Evolutionary conservation across 2,797 vertebrate genomes (phyloP), one percentile per base, ranked within the genome.

Genomic region (Pitangus sulphuratus): DNA sequence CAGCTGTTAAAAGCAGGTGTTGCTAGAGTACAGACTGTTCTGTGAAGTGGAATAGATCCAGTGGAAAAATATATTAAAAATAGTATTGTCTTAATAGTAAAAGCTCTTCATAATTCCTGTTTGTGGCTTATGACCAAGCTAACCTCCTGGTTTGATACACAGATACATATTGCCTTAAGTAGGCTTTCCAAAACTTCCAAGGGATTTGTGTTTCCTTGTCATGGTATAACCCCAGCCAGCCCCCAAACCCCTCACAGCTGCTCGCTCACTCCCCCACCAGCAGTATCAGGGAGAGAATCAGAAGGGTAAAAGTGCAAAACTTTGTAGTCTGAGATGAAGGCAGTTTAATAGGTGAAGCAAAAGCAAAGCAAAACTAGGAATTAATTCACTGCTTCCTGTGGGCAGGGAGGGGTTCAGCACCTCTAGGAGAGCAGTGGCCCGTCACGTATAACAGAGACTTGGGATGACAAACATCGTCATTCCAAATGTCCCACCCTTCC

Each of bases 391-490:
- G 6, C n/a, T 50, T 7, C 22, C 15, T 37, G 12, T 9, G 16
- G n/a, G 56, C 42, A 50, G 42, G 28, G 26, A 33, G 31, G 42
- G 24, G 31, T 65, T 65, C 42, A 65, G 24, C n/a, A 47, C 7
- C 30, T 88, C 33, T 26, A 28, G 47, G 10, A 50, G 28, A 39
- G 24, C 37, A 37, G 48, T 44, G 24, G 28, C 35, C n/a, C 61
- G 1, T 30, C 20, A 4, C 6, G 2, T 5, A 8, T 50, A 21
- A 11, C 0, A 0, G 64, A 25, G 13, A 21, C 2, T 35, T 60
- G 69, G 19, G 37, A 56, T 48, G 26, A 50, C 26, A 76, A 50
- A 39, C 25, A 8, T 21, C 11, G 17, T 42, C 11, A 37, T 30
- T 66, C 12, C 16, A n/a, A 13, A 12, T 2, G 1, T 1, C 0